phyloP scores from a whole-genome alignment of 2,113 vertebrate species.

The Chaetura pelagica region DNA sequence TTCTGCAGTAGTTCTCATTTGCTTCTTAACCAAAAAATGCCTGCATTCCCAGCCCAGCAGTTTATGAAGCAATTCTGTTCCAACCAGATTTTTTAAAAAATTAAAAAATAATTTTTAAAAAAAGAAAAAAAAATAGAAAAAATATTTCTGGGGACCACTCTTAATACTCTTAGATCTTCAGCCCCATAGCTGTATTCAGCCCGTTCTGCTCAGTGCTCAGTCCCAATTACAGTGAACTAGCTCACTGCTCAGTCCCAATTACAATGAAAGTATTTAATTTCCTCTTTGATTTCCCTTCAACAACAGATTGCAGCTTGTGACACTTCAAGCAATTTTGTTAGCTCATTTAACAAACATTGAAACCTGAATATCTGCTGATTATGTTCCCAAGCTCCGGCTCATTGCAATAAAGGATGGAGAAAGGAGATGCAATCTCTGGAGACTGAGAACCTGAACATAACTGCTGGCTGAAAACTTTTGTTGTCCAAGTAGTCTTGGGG shows the following conservation, averaged over 20 bases:
- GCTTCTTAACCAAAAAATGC: constrained; percentile 14
- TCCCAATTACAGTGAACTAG: constrained; percentile 61
- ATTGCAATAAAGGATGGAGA: constrained; percentile 57
- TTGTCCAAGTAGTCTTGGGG: constrained; percentile 57
- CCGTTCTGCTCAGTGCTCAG: constrained; percentile 5
- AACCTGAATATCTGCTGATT: constrained; percentile 65
- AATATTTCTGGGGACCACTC: not conserved
- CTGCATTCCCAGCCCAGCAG: not conserved
- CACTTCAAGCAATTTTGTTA: constrained; percentile 64
- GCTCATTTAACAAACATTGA: constrained; percentile 63
- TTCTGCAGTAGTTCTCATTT: constrained; percentile 13
- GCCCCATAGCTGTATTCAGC: constrained; percentile 46
- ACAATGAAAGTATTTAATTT: constrained; percentile 70
- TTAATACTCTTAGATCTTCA: not conserved
- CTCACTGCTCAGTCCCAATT: constrained; percentile 38
- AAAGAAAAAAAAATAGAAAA: not conserved
- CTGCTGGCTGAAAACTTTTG: constrained; percentile 66
- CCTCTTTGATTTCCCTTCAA: constrained; percentile 68
- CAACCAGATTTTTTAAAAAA: not conserved
- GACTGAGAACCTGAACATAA: constrained; percentile 38
- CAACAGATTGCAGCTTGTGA: constrained; percentile 64
- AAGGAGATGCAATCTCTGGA: constrained; percentile 61
- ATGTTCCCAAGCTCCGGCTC: constrained; percentile 50
- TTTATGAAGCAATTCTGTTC: not conserved
- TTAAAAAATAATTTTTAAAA: not conserved